Evolutionary conservation across 2,797 vertebrate genomes (phyloP).

Genomic region (Ceryle rudis): DNA sequence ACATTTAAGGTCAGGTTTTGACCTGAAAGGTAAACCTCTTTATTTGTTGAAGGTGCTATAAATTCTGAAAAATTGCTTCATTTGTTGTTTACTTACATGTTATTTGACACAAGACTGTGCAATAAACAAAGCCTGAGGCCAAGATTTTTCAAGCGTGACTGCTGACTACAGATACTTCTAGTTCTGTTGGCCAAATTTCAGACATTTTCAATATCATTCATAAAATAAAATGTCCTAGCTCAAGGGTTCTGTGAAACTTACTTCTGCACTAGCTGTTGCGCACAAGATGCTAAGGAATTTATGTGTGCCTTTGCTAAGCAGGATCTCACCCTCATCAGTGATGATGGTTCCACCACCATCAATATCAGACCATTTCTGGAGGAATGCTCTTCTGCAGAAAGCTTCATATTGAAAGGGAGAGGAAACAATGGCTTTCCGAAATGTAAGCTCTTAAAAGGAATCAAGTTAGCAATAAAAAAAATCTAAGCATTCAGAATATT

Average conservation of each 20-base stretch:
- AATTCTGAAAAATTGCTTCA: background rate
- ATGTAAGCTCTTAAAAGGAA: background rate
- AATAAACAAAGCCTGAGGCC: slow-evolving; percentile 29
- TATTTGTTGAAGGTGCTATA: background rate
- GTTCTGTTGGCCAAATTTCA: background rate
- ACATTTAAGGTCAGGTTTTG: background rate
- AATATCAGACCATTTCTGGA: background rate
- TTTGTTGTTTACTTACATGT: slow-evolving; percentile 12
- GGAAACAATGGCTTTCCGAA: background rate
- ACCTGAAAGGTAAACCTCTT: background rate
- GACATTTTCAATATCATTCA: background rate
- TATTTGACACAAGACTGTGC: background rate
- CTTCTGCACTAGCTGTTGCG: background rate
- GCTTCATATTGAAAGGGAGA: background rate
- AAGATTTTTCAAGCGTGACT: slow-evolving; percentile 8
- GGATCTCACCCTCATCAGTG: background rate
- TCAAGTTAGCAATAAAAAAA: background rate
- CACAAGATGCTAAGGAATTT: background rate
- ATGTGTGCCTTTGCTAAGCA: background rate
- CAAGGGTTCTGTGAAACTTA: background rate
- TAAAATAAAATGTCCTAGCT: background rate
- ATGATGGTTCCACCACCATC: background rate
- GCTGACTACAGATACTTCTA: slow-evolving; percentile 2
- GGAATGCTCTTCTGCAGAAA: background rate
- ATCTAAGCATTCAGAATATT: background rate